These are phyloP conservation scores for Elaphurus davidianus DNA, from an alignment of 2,113 vertebrate genomes.

Conservation along the genomic window DNA sequence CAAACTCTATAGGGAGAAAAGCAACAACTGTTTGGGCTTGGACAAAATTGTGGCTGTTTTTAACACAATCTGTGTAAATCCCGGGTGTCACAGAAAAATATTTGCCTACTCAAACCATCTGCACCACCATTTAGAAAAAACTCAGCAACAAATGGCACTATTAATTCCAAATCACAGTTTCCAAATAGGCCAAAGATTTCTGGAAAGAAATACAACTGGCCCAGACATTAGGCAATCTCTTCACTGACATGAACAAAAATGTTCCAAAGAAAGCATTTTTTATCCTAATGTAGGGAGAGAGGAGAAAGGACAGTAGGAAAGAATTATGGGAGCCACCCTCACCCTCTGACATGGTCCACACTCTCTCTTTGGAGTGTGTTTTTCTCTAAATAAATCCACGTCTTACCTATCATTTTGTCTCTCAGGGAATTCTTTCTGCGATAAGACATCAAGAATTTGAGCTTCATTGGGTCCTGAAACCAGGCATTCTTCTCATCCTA, in stretches of 20 bases:
- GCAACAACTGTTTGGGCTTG: not conserved
- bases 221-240: not conserved
- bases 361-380: not conserved
- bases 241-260: not conserved
- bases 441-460: not conserved
- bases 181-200: not conserved
- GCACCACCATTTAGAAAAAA: not conserved
- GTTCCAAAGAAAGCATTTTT: not conserved
- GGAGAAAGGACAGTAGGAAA: not conserved
- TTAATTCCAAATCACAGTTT: conserved; percentile 15
- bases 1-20: not conserved
- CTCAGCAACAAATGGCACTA: not conserved
- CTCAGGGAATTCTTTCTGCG: not conserved
- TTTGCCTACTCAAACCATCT: conserved; percentile 45
- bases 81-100: not conserved
- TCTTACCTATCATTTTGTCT: not conserved
- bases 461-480: not conserved
- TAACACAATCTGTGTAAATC: not conserved
- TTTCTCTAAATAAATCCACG: not conserved
- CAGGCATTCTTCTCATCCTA: not conserved
- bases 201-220: not conserved
- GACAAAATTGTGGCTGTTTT: not conserved
- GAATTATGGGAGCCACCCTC: not conserved
- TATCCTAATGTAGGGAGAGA: not conserved
- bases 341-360: not conserved